phyloP scores from a whole-genome alignment of 1,140 invertebrate genomes.

The Anoplolepis gracilipes region DNA sequence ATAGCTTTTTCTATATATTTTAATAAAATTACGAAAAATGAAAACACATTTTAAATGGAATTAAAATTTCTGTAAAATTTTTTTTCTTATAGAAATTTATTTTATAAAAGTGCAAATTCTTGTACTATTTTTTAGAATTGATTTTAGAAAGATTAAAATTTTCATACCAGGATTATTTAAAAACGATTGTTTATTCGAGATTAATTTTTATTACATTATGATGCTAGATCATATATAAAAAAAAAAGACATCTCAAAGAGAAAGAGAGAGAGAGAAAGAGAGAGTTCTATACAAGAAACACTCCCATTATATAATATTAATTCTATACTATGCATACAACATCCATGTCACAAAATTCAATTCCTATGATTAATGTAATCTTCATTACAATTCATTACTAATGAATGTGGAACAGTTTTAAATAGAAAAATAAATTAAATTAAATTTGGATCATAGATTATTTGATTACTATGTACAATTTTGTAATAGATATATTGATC shows the following conservation, averaged over 20 bases:
- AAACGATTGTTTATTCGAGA: constrained; percentile 27
- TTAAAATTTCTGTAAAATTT: too few relatives aligned
- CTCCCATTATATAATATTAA: constrained; percentile 7
- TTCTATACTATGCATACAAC: background rate
- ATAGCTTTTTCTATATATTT: too few relatives aligned
- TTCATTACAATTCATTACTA: background rate
- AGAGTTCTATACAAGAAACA: background rate
- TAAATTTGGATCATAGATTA: constrained; percentile 30
- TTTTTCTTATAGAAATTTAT: too few relatives aligned
- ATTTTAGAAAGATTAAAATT: background rate
- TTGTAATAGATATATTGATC: background rate
- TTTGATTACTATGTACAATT: constrained; percentile 36
- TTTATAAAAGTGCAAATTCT: too few relatives aligned
- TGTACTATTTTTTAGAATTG: background rate
- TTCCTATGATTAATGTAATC: background rate
- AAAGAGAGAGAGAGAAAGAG: too few relatives aligned
- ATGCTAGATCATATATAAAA: constrained; percentile 1
- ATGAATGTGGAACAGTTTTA: background rate
- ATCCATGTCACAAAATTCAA: constrained; percentile 23
- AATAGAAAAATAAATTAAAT: constrained; percentile 5
- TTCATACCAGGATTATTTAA: background rate
- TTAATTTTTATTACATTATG: constrained; percentile 10
- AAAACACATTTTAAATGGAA: too few relatives aligned
- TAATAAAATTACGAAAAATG: too few relatives aligned
- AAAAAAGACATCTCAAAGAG: background rate